Evolutionary conservation across 2,888 invertebrate species (phyloP).

Genomic region (Cheilosia impressa): DNA sequence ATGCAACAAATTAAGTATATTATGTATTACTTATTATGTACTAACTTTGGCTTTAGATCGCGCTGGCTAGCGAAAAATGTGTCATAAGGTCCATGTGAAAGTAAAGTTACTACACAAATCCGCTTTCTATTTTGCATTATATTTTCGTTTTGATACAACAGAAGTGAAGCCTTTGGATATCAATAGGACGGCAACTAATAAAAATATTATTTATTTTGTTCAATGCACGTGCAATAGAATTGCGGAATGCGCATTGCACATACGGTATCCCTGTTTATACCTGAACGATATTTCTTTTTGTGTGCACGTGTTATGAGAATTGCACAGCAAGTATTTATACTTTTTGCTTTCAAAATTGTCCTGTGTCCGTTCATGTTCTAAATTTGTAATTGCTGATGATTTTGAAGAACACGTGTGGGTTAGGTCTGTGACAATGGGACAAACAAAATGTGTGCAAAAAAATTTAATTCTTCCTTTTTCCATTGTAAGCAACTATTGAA

Average conservation of each 20-base stretch:
- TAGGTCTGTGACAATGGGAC: constrained; percentile 9
- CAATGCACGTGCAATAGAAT: background rate
- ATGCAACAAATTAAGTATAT: no score
- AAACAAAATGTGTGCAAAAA: constrained; percentile 6
- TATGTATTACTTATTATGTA: no score
- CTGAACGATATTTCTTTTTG: constrained; percentile 2
- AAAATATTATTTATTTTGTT: no score
- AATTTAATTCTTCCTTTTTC: background rate
- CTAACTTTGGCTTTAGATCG: no score
- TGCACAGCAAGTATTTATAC: background rate
- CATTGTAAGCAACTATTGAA: background rate
- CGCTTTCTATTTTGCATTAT: no score
- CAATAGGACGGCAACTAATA: no score
- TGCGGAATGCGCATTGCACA: background rate
- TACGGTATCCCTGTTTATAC: background rate
- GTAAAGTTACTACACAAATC: no score
- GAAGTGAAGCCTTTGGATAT: no score
- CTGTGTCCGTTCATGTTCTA: background rate
- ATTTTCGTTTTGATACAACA: no score
- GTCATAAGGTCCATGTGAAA: no score
- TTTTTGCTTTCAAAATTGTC: background rate
- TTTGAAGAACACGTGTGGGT: constrained; percentile 34
- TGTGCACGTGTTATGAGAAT: constrained; percentile 22
- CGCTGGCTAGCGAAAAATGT: no score
- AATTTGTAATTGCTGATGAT: constrained; percentile 1